Evolutionary conservation across 2,797 vertebrate species (phyloP), one percentile per base, ranked within the genome.

Genomic region (Anabas testudineus): DNA sequence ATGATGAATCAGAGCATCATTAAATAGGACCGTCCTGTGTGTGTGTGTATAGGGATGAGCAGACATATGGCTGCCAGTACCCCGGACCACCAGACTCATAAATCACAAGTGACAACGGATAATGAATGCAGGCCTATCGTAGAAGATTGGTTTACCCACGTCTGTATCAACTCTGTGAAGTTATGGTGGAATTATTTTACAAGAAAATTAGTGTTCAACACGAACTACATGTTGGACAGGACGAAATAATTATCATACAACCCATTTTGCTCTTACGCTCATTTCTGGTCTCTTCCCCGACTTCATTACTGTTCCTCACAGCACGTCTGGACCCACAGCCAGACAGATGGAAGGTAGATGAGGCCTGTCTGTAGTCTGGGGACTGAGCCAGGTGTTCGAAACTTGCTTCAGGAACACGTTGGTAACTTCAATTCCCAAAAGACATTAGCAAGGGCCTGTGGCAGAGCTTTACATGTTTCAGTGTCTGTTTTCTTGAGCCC

Each of bases 41-140:
- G 83, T 78, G 83, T 80, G 78, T 78, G 84, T 68, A 64, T 34
- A 13, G 61, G 70, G 58, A 82, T 67, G 73, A 78, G 76, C 60
- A 75, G 76, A 82, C 88, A 85, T 86, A 90, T 86, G 88, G 89
- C 76, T 85, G 78, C 81, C 76, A 82, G 67, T 68, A 68, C 49
- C 64, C 66, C 1, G 5, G 59, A 77, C 58, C 19, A 26, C 56
- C 60, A 64, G 45, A 48, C 71, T 83, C 85, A 91, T 93, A 87
- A 91, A 91, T 93, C 89, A 91, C 66, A 34, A 18, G 28, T 86
- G 88, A 90, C 90, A 88, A 70, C 63, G 69, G 54, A 83, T 87
- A 91, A 91, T 91, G 84, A 87, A 85, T 83, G 72, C 71, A 74
- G 66, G 69, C 71, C 81, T 73, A 86, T 84, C 65, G 80, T 67